phyloP scores from a whole-genome alignment of 2,113 vertebrate species.

The Heteronetta atricapilla region DNA sequence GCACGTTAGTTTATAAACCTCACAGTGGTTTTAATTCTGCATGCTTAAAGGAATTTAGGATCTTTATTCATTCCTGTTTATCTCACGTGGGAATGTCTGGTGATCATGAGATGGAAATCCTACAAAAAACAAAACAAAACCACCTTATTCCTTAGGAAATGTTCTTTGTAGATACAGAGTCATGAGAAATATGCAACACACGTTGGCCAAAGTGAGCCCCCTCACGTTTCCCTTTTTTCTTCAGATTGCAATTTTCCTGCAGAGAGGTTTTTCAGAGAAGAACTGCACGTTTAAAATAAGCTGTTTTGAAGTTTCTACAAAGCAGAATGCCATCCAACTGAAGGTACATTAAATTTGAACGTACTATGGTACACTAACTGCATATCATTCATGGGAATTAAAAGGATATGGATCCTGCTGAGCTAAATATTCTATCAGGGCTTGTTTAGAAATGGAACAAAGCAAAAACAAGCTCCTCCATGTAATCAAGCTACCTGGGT shows the following conservation, averaged over 20 bases:
- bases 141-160: not conserved
- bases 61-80: conserved; percentile 35
- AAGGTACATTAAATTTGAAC: not conserved
- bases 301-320: not conserved
- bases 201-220: not conserved
- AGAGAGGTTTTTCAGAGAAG: not conserved
- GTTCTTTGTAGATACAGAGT: not conserved
- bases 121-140: not conserved
- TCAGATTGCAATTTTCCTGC: not conserved
- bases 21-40: not conserved
- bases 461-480: not conserved
- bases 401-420: not conserved
- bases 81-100: not conserved
- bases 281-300: not conserved
- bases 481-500: not conserved
- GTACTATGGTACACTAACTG: not conserved
- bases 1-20: conserved; percentile 19
- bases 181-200: not conserved
- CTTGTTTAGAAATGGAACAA: not conserved
- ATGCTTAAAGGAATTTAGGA: not conserved
- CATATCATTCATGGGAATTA: not conserved
- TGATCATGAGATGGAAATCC: not conserved
- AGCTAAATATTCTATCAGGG: not conserved
- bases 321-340: not conserved
- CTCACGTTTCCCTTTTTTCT: accelerated